Evolutionary conservation across 64 coral and sea anemone species (phyloP).

Genomic region (Pocillopora verrucosa): DNA sequence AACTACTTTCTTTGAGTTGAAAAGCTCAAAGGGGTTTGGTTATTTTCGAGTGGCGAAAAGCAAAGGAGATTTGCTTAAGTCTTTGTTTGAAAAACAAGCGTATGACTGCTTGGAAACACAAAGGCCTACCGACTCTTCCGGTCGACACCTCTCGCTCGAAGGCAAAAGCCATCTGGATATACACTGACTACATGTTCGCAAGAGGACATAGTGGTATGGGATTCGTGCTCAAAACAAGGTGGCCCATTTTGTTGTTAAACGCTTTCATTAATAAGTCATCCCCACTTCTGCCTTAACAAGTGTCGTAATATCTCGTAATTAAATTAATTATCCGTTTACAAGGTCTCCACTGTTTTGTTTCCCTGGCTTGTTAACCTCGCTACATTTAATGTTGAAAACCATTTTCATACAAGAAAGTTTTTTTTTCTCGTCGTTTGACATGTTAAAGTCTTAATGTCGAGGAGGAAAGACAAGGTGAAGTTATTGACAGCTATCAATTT

Average conservation of each 20-base stretch:
- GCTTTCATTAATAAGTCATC: constrained; percentile 80
- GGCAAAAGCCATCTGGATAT: constrained; percentile 60
- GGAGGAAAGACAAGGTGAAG: neutral
- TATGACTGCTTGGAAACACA: constrained; percentile 43
- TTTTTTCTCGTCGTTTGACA: neutral
- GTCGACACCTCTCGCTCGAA: constrained; percentile 59
- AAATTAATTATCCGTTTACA: constrained; percentile 78
- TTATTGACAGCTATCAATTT: neutral
- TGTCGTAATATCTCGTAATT: constrained; percentile 78
- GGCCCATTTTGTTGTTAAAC: constrained; percentile 63
- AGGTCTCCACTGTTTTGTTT: constrained; percentile 72
- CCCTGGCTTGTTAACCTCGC: constrained; percentile 58
- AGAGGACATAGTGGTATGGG: too few relatives aligned
- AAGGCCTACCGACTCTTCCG: constrained; percentile 68
- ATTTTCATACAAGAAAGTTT: neutral
- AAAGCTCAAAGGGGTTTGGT: neutral
- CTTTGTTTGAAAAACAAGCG: constrained; percentile 22
- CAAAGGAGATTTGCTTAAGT: constrained; percentile 15
- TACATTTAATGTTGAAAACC: constrained; percentile 6
- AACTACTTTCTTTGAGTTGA: neutral
- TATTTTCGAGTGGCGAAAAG: constrained; percentile 28
- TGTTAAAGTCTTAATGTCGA: neutral
- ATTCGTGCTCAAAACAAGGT: neutral
- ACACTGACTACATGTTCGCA: neutral
- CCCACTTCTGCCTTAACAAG: constrained; percentile 64